phyloP scores from a whole-genome alignment of 2,797 vertebrate genomes.

The Melanotaenia parkinsoni region DNA sequence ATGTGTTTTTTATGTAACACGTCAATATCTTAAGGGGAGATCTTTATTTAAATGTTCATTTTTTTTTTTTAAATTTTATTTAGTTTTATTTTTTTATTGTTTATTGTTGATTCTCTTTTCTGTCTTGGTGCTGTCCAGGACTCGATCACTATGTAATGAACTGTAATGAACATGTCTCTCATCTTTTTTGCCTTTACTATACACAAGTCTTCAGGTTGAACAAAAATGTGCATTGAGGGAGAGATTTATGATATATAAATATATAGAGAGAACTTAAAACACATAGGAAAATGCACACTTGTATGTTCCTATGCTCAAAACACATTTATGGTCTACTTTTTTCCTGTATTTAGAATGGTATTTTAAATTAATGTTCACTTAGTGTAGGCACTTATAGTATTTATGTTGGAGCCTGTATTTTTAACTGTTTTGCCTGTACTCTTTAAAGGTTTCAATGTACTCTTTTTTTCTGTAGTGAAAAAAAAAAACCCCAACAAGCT shows the following conservation, averaged over 20 bases:
- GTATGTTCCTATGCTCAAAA: conserved; percentile 98
- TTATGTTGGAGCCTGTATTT: conserved; percentile 99
- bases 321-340: conserved; percentile 95
- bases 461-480: conserved; percentile 91
- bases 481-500: conserved; percentile 91
- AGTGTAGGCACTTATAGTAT: conserved; percentile 99
- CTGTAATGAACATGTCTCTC: conserved; percentile 83
- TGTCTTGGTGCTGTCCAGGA: conserved; percentile 91
- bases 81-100: conserved; percentile 33
- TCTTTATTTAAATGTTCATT: conserved; percentile 88
- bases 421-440: conserved; percentile 98
- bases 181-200: conserved; percentile 94
- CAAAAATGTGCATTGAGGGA: conserved; percentile 88
- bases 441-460: conserved; percentile 96
- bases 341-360: conserved; percentile 99
- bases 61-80: conserved; percentile 36
- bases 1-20: conserved; percentile 83
- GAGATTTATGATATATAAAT: conserved; percentile 93
- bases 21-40: conserved; percentile 91
- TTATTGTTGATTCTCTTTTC: conserved; percentile 82
- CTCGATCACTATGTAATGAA: conserved; percentile 86
- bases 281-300: conserved; percentile 98
- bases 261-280: conserved; percentile 91
- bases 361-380: conserved; percentile 99
- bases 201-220: conserved; percentile 98